A percentile compares a stretch with the other conserved stretches of the same genome.
phyloP scores from a whole-genome alignment of 2,113 vertebrate genomes.

The Phyllopteryx taeniolatus region DNA sequence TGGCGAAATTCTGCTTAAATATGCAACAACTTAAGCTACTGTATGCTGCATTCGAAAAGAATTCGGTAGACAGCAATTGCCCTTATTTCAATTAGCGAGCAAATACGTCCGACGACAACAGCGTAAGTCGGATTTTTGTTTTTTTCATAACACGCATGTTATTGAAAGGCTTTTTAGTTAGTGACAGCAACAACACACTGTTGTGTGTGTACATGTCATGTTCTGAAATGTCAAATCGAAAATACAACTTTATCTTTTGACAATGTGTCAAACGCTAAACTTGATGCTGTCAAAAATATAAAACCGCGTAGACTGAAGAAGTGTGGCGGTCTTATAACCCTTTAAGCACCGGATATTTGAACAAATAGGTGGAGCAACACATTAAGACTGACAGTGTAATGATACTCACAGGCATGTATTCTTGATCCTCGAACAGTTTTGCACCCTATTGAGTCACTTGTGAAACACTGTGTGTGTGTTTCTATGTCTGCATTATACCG shows the following conservation, averaged over 20 bases:
- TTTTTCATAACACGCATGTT: neutral
- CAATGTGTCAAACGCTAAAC: too few species aligned
- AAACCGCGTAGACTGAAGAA: too few species aligned
- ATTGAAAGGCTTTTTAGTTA: neutral
- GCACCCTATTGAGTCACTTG: too few species aligned
- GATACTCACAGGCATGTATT: too few species aligned
- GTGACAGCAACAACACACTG: neutral
- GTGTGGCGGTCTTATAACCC: too few species aligned
- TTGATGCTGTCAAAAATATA: too few species aligned
- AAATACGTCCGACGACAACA: neutral
- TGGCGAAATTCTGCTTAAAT: constrained; percentile 18
- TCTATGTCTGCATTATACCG: too few species aligned
- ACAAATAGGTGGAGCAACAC: too few species aligned
- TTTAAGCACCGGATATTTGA: too few species aligned
- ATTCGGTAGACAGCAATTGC: neutral
- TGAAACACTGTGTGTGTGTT: too few species aligned
- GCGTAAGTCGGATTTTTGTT: neutral
- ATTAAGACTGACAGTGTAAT: too few species aligned
- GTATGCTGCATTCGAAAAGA: neutral
- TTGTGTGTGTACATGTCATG: neutral
- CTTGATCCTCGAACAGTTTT: too few species aligned
- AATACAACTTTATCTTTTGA: neutral
- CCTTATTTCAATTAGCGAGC: constrained; percentile 3
- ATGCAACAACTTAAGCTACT: constrained; percentile 13
- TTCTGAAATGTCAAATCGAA: neutral